Evolutionary conservation across 2,113 vertebrate species (phyloP).

Genomic region (Psittacus erithacus): DNA sequence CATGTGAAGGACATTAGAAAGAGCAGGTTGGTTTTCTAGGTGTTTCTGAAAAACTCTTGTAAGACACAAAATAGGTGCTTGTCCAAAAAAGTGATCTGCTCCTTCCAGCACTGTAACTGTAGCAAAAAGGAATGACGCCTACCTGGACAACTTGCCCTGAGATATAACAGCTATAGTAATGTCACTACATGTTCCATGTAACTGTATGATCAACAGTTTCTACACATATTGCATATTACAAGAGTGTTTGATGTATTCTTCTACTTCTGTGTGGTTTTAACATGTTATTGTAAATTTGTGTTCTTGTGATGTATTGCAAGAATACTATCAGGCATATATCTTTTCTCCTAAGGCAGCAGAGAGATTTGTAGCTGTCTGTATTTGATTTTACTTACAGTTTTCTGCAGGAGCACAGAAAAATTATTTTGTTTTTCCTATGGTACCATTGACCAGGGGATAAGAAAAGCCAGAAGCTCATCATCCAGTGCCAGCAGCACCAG

Average conservation of each 20-base stretch:
- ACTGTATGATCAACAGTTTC: not conserved
- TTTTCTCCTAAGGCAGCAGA: not conserved
- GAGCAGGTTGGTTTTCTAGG: not conserved
- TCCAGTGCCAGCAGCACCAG: slow-evolving; percentile 49
- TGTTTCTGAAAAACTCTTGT: not conserved
- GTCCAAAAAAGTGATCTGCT: not conserved
- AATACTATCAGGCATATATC: not conserved
- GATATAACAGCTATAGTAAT: not conserved
- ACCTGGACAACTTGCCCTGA: not conserved
- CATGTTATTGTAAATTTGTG: not conserved
- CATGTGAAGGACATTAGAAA: not conserved
- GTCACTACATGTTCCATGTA: not conserved
- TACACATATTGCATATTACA: not conserved
- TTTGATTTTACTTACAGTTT: not conserved
- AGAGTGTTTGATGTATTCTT: not conserved
- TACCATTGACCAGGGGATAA: not conserved
- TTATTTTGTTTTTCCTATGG: not conserved
- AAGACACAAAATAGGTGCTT: not conserved
- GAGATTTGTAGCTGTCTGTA: not conserved
- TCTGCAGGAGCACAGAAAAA: not conserved
- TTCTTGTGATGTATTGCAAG: not conserved
- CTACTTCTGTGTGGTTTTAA: not conserved
- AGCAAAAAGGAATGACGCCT: not conserved
- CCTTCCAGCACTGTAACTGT: not conserved
- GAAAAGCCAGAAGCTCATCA: not conserved